phyloP scores from a whole-genome alignment of 2,888 invertebrate species.

The Blastobasis adustella region DNA sequence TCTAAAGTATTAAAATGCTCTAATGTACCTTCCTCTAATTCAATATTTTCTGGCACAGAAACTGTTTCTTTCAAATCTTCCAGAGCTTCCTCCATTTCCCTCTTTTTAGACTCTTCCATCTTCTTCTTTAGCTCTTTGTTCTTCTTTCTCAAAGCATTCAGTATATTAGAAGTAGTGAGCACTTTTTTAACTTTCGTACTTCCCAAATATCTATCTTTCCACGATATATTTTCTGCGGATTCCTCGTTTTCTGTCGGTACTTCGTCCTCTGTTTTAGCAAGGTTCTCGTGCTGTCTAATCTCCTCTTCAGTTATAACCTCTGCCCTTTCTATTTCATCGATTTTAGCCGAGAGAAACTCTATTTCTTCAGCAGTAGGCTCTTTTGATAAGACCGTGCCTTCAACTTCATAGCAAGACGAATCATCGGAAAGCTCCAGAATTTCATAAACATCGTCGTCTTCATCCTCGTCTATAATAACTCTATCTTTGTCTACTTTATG shows the following conservation, averaged over 20 bases:
- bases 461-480: constrained; percentile 6
- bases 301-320: constrained; percentile 41
- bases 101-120: constrained; percentile 36
- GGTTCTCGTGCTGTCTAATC: constrained; percentile 26
- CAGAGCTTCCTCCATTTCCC: constrained; percentile 13
- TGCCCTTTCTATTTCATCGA: constrained; percentile 56
- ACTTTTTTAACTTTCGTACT: constrained; percentile 77
- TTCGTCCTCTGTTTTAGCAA: background rate
- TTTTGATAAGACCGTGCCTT: constrained; percentile 53
- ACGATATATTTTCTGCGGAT: constrained; percentile 46
- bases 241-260: constrained; percentile 9
- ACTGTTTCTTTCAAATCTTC: background rate
- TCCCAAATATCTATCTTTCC: constrained; percentile 76
- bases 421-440: constrained; percentile 57
- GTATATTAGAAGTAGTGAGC: constrained; percentile 67
- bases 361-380: constrained; percentile 63
- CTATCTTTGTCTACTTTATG: constrained; percentile 6
- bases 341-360: constrained; percentile 60
- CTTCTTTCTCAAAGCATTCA: constrained; percentile 77
- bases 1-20: constrained; percentile 70
- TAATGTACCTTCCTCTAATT: constrained; percentile 62
- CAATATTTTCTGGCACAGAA: constrained; percentile 17
- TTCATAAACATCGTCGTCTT: constrained; percentile 40
- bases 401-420: constrained; percentile 51
- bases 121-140: constrained; percentile 64